Evolutionary conservation across 2,113 vertebrate genomes (phyloP).

Genomic region (Anoura caudifer): DNA sequence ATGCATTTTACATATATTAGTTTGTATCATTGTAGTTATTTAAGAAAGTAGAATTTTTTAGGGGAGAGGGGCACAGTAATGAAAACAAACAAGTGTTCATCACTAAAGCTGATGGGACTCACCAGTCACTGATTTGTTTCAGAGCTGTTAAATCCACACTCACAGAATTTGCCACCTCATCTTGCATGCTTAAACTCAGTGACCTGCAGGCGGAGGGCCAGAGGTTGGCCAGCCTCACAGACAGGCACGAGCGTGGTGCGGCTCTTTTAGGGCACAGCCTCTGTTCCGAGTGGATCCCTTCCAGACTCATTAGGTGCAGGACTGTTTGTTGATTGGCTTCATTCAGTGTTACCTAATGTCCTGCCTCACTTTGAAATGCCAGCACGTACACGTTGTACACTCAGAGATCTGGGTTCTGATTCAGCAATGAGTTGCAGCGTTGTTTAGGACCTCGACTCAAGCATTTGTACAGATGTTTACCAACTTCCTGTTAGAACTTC

Average conservation of each 20-base stretch:
- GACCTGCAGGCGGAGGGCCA: not conserved
- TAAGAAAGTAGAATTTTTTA: not conserved
- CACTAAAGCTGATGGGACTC: not conserved
- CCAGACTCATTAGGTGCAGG: not conserved
- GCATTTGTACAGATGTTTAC: not conserved
- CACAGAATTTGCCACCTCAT: not conserved
- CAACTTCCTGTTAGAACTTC: not conserved
- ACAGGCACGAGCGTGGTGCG: not conserved
- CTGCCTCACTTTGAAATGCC: not conserved
- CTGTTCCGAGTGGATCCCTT: not conserved
- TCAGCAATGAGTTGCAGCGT: not conserved
- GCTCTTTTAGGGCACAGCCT: not conserved
- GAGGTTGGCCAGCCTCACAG: not conserved
- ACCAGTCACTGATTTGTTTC: not conserved
- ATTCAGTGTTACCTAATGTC: not conserved
- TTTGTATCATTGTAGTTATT: not conserved
- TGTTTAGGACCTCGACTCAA: not conserved
- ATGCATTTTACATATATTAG: not conserved
- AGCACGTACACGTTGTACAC: fast-evolving
- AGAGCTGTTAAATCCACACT: not conserved
- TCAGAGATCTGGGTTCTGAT: not conserved
- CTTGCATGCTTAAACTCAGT: not conserved
- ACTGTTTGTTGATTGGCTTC: not conserved
- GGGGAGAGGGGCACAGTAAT: not conserved
- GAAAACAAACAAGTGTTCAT: not conserved